Base-by-base conservation (phyloP, 1,140 invertebrate species). In the Centruroides sculpturatus region DNA sequence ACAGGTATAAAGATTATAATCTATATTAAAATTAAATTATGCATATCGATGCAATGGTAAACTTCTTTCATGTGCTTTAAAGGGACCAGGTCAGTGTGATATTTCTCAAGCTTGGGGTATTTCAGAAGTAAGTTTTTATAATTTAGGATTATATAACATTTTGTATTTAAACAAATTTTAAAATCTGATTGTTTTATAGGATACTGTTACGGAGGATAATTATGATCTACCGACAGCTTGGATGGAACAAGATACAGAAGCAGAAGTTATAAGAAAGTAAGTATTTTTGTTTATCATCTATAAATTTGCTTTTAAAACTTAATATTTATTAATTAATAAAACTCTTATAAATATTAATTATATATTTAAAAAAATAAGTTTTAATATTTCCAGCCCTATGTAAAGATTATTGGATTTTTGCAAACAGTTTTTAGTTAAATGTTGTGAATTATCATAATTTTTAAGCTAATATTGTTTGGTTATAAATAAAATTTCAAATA, bases 171-270 rank as follows among this genome's bases (percentile, higher is more conserved):
- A 35, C 11, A 4, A 23, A 35, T 41, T 48, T 41, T 9, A 46
- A 35, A 6, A 23, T 23, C 23, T 23, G 23, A 23, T 23, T 23
- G 23, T 57, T 51, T 53, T 35, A 35, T 55, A 61, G 71, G 71
- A 74, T 35, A 61, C 62, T 47, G 50, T 59, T 11, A 61, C 59
- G 0, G 62, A 67, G 23, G 71, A 73, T 53, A 69, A 70, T 23
- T 75, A 71, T 63, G 74, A 77, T 61, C 71, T 75, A 55, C 74
- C 74, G 34, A 67, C 68, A 34, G 62, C 68, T 56, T 74, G 71
- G 72, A 72, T 70, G 64, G 68, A 70, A 54, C 65, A 67, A 49
- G 68, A 72, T 59, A 64, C 66, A 13, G 70, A 71, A 52, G 65
- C 64, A 35, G 73, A 73, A 61, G 68, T 68, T 66, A 55, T 61